A percentile compares a stretch with the other conserved stretches of the same genome.
These are phyloP conservation scores for Drosophila carrolli DNA, from an alignment of 1,140 invertebrate species.

Conservation along the genomic window DNA sequence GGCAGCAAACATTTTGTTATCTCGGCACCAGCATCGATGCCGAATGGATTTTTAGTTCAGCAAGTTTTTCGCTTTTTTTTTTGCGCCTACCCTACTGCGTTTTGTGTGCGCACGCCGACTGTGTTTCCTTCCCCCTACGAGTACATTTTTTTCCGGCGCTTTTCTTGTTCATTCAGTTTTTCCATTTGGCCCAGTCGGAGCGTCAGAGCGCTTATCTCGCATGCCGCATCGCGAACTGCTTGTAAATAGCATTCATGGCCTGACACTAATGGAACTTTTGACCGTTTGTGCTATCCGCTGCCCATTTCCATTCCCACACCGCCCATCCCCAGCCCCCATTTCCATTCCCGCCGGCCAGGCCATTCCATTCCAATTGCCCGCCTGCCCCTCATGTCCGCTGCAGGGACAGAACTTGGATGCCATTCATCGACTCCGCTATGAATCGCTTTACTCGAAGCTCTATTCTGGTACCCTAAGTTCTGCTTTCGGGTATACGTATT, in stretches of 20 bases:
- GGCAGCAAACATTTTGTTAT: conserved; percentile 71
- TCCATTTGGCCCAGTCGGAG: conserved; percentile 46
- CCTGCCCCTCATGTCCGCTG: conserved; percentile 27
- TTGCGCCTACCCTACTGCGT: conserved; percentile 15
- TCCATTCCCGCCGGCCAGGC: conserved; percentile 2
- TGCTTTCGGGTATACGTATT: too few relatives aligned
- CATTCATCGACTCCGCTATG: conserved; percentile 32
- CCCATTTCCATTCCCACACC: conserved; percentile 7
- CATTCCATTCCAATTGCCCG: conserved; percentile 39
- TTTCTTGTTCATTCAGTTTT: conserved; percentile 57
- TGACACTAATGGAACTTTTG: conserved; percentile 75
- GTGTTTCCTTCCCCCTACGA: conserved; percentile 13
- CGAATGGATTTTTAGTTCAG: conserved; percentile 68
- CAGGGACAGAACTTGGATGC: conserved; percentile 43
- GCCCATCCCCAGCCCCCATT: neutral
- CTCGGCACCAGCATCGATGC: conserved; percentile 66
- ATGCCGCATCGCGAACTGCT: conserved; percentile 67
- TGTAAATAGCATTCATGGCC: conserved; percentile 76
- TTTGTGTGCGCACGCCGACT: conserved; percentile 35
- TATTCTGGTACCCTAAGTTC: conserved; percentile 14
- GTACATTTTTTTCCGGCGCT: conserved; percentile 26
- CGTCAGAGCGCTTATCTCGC: conserved; percentile 60
- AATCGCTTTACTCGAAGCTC: conserved; percentile 9
- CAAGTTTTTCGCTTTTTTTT: conserved; percentile 12
- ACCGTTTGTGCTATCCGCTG: conserved; percentile 62